Evolutionary conservation across 2,888 invertebrate species (phyloP).

Genomic region (Apotomis capreana): DNA sequence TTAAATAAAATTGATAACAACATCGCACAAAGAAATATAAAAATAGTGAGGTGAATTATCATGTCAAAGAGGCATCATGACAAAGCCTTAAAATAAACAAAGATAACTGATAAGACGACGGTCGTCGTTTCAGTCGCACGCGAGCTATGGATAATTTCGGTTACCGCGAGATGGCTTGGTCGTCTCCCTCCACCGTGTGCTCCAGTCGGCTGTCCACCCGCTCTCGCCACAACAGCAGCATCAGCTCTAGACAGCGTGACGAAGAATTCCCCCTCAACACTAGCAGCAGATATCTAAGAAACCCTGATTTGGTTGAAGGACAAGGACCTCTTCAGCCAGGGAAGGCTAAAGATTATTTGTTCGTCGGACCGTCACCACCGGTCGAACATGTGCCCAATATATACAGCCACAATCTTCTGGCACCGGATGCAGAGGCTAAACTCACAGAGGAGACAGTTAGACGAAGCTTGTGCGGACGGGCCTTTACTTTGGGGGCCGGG

Average conservation of each 20-base stretch:
- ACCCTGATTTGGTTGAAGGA: constrained; percentile 84
- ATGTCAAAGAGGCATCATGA: constrained; percentile 63
- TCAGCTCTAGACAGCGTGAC: constrained; percentile 70
- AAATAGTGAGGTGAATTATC: constrained; percentile 74
- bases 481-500: constrained; percentile 85
- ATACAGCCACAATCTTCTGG: constrained; percentile 88
- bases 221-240: constrained; percentile 68
- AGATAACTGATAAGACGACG: constrained; percentile 71
- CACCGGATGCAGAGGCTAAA: constrained; percentile 87
- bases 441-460: constrained; percentile 88
- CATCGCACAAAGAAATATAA: constrained; percentile 49
- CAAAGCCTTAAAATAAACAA: constrained; percentile 57
- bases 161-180: constrained; percentile 84
- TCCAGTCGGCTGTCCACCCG: constrained; percentile 53
- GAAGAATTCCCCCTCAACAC: constrained; percentile 85
- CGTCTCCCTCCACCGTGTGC: constrained; percentile 67
- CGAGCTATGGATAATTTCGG: constrained; percentile 85
- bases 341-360: constrained; percentile 85
- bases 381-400: constrained; percentile 91
- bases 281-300: constrained; percentile 67
- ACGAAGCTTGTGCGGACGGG: constrained; percentile 87
- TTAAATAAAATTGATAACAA: constrained; percentile 28
- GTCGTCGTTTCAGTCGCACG: constrained; percentile 61
- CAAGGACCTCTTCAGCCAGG: constrained; percentile 83
- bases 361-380: constrained; percentile 91